Conservation (phyloP, 2,797 vertebrate species). For the Cichlasoma orientale region DNA sequence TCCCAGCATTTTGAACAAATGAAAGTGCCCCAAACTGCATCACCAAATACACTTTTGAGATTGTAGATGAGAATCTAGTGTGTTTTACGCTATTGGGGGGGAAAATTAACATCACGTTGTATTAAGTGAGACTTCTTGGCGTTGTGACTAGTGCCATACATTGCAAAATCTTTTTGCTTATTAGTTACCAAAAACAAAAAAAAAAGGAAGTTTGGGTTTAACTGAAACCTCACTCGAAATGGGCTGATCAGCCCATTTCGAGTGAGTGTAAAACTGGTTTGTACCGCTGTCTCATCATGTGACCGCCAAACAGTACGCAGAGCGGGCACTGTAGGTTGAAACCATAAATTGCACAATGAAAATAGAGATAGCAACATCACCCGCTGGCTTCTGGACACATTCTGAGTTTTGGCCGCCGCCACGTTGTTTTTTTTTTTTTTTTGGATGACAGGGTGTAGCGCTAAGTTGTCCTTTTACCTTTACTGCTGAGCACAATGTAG, state of each 20-base stretch:
- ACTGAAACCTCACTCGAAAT: neutral
- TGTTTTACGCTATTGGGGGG: neutral
- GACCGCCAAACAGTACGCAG: neutral
- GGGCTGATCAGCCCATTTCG: neutral
- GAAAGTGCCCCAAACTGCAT: no score
- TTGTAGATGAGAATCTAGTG: no score
- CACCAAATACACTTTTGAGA: no score
- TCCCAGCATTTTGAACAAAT: no score
- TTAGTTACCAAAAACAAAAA: neutral
- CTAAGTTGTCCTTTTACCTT: neutral
- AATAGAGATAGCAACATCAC: neutral
- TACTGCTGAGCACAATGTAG: rapidly evolving
- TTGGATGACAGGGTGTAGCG: neutral
- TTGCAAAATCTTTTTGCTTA: neutral
- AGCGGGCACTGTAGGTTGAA: neutral
- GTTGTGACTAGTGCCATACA: neutral
- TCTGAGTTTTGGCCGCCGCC: neutral
- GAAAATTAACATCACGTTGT: neutral
- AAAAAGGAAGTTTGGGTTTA: neutral
- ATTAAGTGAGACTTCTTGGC: neutral
- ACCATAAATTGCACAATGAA: neutral
- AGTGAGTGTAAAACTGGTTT: neutral
- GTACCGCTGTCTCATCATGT: neutral
- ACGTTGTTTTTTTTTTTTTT: neutral
- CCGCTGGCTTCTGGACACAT: neutral